These are phyloP conservation scores for Ellobium chinense DNA, from an alignment of 2,888 invertebrate genomes.

Conservation along the genomic window DNA sequence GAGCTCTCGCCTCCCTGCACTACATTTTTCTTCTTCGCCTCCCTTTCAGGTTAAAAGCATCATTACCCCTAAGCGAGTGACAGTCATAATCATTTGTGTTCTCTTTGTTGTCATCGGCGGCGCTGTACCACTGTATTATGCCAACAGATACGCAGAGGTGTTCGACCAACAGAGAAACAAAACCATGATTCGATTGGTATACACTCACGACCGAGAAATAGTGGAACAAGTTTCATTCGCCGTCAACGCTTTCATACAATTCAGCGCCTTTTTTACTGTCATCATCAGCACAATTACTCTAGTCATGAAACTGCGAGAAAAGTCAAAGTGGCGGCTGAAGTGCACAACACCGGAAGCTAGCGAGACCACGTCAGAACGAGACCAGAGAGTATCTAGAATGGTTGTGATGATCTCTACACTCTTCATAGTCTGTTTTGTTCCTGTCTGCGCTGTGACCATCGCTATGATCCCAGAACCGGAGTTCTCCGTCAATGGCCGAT, in stretches of 20 bases:
- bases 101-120: not conserved
- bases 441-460: not conserved
- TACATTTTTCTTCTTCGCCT: no score
- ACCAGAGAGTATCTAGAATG: not conserved
- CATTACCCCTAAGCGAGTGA: not conserved
- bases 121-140: not conserved
- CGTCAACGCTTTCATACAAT: not conserved
- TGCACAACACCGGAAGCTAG: not conserved
- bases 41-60: not conserved
- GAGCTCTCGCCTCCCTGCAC: no score
- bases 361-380: not conserved
- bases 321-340: not conserved
- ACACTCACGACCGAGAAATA: not conserved
- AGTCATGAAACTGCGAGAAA: not conserved
- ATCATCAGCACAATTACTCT: not conserved
- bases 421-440: not conserved
- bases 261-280: not conserved
- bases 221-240: not conserved
- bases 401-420: not conserved
- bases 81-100: not conserved
- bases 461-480: not conserved
- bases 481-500: not conserved
- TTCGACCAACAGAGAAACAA: not conserved
- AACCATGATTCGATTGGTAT: not conserved
- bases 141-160: not conserved